Base-by-base conservation (phyloP, 2,797 vertebrate genomes). In the Limosa lapponica region DNA sequence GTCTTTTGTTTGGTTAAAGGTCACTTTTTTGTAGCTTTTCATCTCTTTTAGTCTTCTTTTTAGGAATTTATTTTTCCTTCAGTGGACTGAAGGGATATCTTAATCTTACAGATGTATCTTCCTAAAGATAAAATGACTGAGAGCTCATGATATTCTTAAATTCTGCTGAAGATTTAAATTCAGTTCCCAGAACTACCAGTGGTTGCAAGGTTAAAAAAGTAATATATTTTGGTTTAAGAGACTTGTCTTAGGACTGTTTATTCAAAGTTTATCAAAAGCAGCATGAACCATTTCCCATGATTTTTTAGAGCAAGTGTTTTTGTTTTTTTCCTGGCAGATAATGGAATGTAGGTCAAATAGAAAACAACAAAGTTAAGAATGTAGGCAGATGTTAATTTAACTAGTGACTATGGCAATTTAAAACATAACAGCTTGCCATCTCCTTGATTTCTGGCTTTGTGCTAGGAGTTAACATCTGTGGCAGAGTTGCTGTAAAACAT, bases 231-330 rank as follows among this genome's bases (percentile, higher is more conserved):
- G 15, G 19, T 90, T 90, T 73, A 75, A 55, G 13, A 61, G 49
- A 67, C 59, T 82, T 85, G 39, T 72, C 62, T 75, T 44, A 71
- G 30, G 34, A 66, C 46, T 90, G 71, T 89, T 93, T 93, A 70
- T 82, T 77, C 44, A 79, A 77, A 41, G 25, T 80, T 94, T 92
- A 82, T 95, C 87, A 91, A 85, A 92, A 95, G 5, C 36, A 77
- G 12, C 65, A 46, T 54, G 41, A 83, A 71, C 44, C 1, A 28
- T 83, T 95, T 94, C 90, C 87, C 67, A 70, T 83, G 30, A 61
- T 44, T 69, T 96, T 93, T 91, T 61, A 49, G 25, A 88, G 16
- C 52, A 81, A 36, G 30, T 57, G 3, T 7, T 54, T 46, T 44
- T 92, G 61, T 82, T 16, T 27, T 44, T 83, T 57, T 79, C 14